These are phyloP conservation scores for Dascyllus trimaculatus DNA, from an alignment of 2,113 vertebrate genomes.

Conservation along the genomic window DNA sequence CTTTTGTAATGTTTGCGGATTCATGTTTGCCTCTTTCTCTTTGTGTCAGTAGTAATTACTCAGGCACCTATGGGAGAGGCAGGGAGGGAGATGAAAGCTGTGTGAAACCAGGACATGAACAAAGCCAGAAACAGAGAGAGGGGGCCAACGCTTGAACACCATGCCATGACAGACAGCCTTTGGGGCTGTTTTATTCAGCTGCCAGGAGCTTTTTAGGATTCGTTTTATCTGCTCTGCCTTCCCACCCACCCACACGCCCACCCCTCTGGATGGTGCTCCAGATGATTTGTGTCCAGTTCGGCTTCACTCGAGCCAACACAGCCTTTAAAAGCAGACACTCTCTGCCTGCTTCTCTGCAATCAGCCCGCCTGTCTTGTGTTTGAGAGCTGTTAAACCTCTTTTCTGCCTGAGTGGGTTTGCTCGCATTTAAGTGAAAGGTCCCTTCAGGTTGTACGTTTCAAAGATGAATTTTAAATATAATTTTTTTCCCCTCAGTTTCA, in stretches of 20 bases:
- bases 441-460: conserved; percentile 38
- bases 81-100: conserved; percentile 74
- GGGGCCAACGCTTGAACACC: conserved; percentile 71
- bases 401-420: conserved; percentile 54
- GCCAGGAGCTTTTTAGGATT: conserved; percentile 82
- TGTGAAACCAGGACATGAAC: conserved; percentile 77
- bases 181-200: conserved; percentile 78
- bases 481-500: background rate
- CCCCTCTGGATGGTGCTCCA: conserved; percentile 75
- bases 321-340: conserved; percentile 66
- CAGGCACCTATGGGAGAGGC: conserved; percentile 60
- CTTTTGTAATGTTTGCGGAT: conserved; percentile 69
- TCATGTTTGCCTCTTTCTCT: conserved; percentile 69
- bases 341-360: conserved; percentile 65
- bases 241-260: conserved; percentile 66
- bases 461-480: conserved; percentile 30
- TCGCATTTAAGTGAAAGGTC: conserved; percentile 44
- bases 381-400: conserved; percentile 63
- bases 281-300: conserved; percentile 80
- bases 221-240: conserved; percentile 81
- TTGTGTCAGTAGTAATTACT: conserved; percentile 72
- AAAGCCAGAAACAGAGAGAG: conserved; percentile 71
- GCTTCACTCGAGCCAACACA: conserved; percentile 66
- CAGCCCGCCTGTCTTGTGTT: conserved; percentile 57
- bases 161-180: conserved; percentile 79